Conservation (phyloP, 2,888 invertebrate species). For the Hyposoter didymator region DNA sequence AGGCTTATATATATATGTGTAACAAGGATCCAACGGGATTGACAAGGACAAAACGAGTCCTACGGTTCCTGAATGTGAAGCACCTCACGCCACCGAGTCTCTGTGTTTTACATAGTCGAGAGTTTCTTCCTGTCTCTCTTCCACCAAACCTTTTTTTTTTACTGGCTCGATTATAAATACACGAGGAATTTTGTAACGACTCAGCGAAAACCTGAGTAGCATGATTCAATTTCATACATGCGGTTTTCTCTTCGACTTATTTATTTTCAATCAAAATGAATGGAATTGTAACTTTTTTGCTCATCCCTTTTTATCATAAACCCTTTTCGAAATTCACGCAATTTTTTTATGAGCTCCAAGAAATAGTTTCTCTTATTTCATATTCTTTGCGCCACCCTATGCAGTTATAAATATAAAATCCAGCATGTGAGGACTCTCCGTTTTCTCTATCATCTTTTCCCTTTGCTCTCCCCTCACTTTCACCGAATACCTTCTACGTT, state of each 20-base stretch:
- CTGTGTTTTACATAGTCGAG: constrained; percentile 78
- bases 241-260: not conserved
- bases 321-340: not conserved
- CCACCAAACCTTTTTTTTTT: not conserved
- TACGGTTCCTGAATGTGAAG: constrained; percentile 72
- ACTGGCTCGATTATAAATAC: constrained; percentile 12
- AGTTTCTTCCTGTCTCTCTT: constrained; percentile 74
- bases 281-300: not conserved
- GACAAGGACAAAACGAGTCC: constrained; percentile 51
- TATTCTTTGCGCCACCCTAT: not conserved
- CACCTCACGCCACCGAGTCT: constrained; percentile 73
- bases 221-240: not conserved
- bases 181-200: not conserved
- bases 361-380: not conserved
- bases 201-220: not conserved
- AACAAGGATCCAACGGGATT: constrained; percentile 26
- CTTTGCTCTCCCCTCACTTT: constrained; percentile 59
- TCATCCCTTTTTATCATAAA: not conserved
- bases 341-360: not conserved
- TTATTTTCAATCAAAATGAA: not conserved
- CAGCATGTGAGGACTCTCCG: not conserved
- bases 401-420: not conserved
- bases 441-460: constrained; percentile 44
- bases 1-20: constrained; percentile 7
- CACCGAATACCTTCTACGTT: constrained; percentile 39